Evolutionary conservation across 2,113 vertebrate genomes (phyloP).

Genomic region (Megaptera novaeangliae): DNA sequence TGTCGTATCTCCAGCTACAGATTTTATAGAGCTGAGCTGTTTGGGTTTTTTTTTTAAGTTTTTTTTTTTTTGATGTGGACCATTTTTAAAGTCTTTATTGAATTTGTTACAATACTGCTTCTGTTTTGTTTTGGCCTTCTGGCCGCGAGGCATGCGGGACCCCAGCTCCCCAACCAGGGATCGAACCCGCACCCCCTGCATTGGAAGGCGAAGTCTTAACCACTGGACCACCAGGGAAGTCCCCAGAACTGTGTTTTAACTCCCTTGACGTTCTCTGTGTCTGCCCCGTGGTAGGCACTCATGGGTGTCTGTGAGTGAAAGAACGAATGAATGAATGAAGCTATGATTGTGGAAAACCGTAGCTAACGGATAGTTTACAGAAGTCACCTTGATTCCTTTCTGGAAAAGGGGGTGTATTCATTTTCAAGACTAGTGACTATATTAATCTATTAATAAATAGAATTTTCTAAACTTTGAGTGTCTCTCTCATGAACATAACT

Average conservation of each 20-base stretch:
- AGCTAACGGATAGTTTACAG: neutral
- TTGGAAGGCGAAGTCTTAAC: too few relatives aligned
- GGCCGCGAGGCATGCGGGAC: too few relatives aligned
- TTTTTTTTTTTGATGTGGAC: too few relatives aligned
- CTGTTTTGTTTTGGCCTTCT: too few relatives aligned
- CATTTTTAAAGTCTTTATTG: too few relatives aligned
- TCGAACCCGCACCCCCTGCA: too few relatives aligned
- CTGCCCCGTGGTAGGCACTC: neutral
- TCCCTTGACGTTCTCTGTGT: neutral
- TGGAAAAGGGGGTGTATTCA: neutral
- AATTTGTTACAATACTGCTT: too few relatives aligned
- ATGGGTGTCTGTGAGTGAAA: neutral
- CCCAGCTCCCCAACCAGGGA: too few relatives aligned
- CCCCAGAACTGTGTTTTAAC: neutral
- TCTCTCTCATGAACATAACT: neutral
- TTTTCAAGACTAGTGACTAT: neutral
- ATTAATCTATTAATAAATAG: neutral
- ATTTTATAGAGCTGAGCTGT: neutral
- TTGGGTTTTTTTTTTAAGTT: too few relatives aligned
- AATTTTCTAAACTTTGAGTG: slow-evolving; percentile 4
- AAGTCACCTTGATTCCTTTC: neutral
- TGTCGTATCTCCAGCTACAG: neutral
- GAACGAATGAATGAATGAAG: neutral
- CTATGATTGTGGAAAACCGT: neutral
- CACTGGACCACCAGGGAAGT: too few relatives aligned